A percentile compares a stretch with the other conserved stretches of the same genome.
phyloP scores from a whole-genome alignment of 2,113 vertebrate species.

The Chaetodon trifascialis region DNA sequence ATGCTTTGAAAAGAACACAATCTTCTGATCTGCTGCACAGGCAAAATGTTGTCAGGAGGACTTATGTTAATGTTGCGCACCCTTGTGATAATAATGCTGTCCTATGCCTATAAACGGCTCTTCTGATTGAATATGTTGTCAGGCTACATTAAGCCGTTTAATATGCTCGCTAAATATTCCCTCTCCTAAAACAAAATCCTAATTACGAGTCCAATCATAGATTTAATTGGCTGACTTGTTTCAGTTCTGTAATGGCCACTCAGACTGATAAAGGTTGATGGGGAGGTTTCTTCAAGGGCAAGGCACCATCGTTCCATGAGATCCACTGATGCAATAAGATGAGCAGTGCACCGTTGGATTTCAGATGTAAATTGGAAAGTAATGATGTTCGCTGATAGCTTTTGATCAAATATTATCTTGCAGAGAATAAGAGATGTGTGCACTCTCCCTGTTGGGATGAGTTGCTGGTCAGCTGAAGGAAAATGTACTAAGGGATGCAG shows the following conservation, averaged over 20 bases:
- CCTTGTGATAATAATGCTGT: slow-evolving; percentile 6
- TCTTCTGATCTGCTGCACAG: not conserved
- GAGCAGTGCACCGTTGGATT: slow-evolving; percentile 33
- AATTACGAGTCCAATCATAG: slow-evolving; percentile 48
- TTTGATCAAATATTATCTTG: slow-evolving; percentile 57
- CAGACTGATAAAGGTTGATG: not conserved
- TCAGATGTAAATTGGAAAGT: slow-evolving; percentile 42
- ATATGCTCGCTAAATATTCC: slow-evolving; percentile 44
- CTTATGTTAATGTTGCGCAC: slow-evolving; percentile 5
- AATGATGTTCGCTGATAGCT: slow-evolving; percentile 46
- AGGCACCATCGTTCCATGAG: slow-evolving; percentile 19
- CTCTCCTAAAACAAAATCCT: slow-evolving; percentile 39
- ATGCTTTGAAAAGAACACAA: not conserved
- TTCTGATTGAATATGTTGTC: slow-evolving; percentile 44
- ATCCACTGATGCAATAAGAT: slow-evolving; percentile 47
- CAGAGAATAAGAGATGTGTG: slow-evolving; percentile 9
- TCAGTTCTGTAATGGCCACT: slow-evolving; percentile 17
- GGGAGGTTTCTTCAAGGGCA: slow-evolving; percentile 55
- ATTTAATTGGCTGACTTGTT: slow-evolving; percentile 43
- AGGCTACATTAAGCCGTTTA: slow-evolving; percentile 58
- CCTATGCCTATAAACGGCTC: not conserved
- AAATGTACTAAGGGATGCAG: not conserved
- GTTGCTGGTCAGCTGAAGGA: slow-evolving; percentile 5
- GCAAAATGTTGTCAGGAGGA: not conserved
- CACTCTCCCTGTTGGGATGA: not conserved